phyloP scores from a whole-genome alignment of 2,113 vertebrate genomes.

The Panurus biarmicus region DNA sequence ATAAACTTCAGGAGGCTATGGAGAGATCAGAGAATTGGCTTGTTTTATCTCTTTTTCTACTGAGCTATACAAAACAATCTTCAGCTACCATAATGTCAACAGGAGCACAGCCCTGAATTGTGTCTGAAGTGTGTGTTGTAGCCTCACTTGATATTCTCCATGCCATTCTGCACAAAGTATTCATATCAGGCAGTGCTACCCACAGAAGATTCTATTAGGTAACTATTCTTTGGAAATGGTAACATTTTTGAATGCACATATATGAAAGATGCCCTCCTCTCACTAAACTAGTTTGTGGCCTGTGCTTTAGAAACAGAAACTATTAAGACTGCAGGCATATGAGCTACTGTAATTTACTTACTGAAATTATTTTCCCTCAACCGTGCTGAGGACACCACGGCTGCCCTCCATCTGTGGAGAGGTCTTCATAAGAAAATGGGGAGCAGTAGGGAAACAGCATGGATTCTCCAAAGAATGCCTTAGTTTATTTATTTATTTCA shows the following conservation, averaged over 20 bases:
- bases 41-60: background rate
- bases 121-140: background rate
- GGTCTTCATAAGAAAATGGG: slow-evolving; percentile 42
- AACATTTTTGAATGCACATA: background rate
- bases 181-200: background rate
- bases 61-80: background rate
- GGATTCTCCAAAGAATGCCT: slow-evolving; percentile 55
- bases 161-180: background rate
- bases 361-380: background rate
- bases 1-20: background rate
- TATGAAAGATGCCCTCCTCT: background rate
- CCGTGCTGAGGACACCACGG: background rate
- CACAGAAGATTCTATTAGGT: background rate
- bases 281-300: background rate
- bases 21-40: background rate
- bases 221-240: background rate
- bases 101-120: background rate
- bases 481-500: slow-evolving; percentile 56
- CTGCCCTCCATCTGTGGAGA: slow-evolving; percentile 50
- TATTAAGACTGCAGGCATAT: background rate
- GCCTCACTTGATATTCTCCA: background rate
- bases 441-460: slow-evolving; percentile 51
- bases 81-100: background rate
- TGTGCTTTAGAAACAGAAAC: background rate
- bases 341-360: slow-evolving; percentile 19